Evolutionary conservation across 2,113 vertebrate genomes (phyloP), one percentile per base, ranked within the genome.

Genomic region (Myanophis thanlyinensis): DNA sequence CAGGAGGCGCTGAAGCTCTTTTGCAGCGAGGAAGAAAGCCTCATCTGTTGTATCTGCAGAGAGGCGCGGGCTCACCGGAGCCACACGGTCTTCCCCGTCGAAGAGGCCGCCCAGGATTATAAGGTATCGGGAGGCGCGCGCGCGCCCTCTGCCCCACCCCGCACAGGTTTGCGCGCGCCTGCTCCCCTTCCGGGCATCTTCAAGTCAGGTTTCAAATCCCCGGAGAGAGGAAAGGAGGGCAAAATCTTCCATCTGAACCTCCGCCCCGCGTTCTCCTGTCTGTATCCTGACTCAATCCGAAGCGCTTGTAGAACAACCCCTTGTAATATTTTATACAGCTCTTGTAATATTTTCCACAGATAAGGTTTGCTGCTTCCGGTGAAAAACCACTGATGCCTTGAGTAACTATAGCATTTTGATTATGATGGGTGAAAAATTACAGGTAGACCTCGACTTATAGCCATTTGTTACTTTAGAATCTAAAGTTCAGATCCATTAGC

Each of bases 1-100:
- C 80, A 94, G 6, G 97, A 98, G 35, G 96, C 94, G 5, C 95
- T 98, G 90, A 97, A 97, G 87, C 97, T 97, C 27, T 97, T 93
- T 59, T 97, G 96, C 93, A 95, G 96, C 91, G 96, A 97, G 51
- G 96, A 97, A 6, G 95, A 94, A 0, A 73, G 91, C 1, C 95
- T 96, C 88, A 97, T 97, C 0, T 97, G 97, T 88, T 96, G 96
- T 52, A 96, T 97, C 89, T 97, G 97, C 87, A 94, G 97, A 91
- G 95, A 96, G 90, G 95, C 96, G 89, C 97, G 97, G 8, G 97
- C 96, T 49, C 97, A 97, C 93, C 93, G 97, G 0, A 94, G 73
- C 0, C 97, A 97, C 90, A 92, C 95, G 0, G 97, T 97, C 85
- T 7, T 96, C 30, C 97, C 97, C 0, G 90, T 97, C 0, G 96